Evolutionary conservation across 2,113 vertebrate genomes (phyloP).

Genomic region (Climacteris rufus): DNA sequence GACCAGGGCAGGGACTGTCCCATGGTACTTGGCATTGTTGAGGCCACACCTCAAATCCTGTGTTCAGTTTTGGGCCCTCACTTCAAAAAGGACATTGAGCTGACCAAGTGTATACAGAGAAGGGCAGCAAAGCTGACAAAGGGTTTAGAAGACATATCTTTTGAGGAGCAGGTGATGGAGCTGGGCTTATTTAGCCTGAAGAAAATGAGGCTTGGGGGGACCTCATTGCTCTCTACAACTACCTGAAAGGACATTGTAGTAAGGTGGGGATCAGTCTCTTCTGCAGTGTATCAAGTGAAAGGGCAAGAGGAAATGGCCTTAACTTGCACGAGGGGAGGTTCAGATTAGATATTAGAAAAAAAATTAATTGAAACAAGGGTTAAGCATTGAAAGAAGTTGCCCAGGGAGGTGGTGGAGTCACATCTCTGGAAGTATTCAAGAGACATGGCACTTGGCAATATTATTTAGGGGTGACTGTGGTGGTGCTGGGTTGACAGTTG

Average conservation of each 20-base stretch:
- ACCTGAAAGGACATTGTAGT: not conserved
- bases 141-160: not conserved
- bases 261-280: not conserved
- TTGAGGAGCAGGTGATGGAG: not conserved
- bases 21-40: not conserved
- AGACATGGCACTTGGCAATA: too few species aligned
- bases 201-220: not conserved
- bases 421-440: not conserved
- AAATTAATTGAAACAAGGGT: not conserved
- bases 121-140: not conserved
- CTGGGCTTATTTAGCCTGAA: not conserved
- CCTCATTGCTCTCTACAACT: not conserved
- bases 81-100: not conserved
- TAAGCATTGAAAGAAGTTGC: not conserved
- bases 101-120: not conserved
- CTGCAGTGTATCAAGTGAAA: not conserved
- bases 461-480: not conserved
- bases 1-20: not conserved
- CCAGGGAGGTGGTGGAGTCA: not conserved
- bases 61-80: not conserved
- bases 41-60: not conserved
- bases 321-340: not conserved
- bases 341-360: not conserved
- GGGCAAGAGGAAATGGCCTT: not conserved
- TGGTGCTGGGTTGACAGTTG: accelerated